Percentiles rank a stretch among this genome's conserved stretches.
Conservation (phyloP, 1,140 invertebrate genomes). For the Heliconius eleuchia region DNA sequence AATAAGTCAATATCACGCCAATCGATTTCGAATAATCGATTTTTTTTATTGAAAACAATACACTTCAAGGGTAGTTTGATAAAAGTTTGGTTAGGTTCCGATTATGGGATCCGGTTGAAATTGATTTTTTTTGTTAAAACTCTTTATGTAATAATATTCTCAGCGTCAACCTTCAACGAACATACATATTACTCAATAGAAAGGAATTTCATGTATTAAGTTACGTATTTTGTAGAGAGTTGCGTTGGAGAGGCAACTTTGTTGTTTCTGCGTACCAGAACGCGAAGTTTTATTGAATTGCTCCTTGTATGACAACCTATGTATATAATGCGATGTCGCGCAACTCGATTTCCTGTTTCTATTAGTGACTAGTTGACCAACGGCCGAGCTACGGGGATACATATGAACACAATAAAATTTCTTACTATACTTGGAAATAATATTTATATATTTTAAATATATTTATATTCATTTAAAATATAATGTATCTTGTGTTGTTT, state of each 20-base stretch:
- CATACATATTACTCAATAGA: constrained; percentile 56
- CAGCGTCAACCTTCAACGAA: not conserved
- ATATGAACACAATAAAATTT: not conserved
- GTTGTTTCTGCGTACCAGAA: constrained; percentile 49
- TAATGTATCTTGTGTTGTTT: not conserved
- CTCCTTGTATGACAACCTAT: constrained; percentile 25
- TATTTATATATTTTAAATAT: not conserved
- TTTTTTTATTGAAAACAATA: too few relatives aligned
- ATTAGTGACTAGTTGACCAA: constrained; percentile 11
- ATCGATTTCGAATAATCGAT: too few relatives aligned
- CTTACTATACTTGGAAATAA: not conserved
- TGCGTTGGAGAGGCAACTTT: constrained; percentile 55
- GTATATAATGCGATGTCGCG: constrained; percentile 7
- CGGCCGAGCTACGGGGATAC: not conserved
- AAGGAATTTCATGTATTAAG: constrained; percentile 42
- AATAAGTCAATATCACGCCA: too few relatives aligned
- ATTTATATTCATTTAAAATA: not conserved
- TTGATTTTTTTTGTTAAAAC: too few relatives aligned
- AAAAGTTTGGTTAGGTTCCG: too few relatives aligned
- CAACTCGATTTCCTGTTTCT: constrained; percentile 51
- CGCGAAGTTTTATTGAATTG: constrained; percentile 49
- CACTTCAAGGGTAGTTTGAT: too few relatives aligned
- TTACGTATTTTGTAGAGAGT: constrained; percentile 47
- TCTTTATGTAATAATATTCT: not conserved
- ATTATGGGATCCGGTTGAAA: too few relatives aligned